These are phyloP conservation scores for Germaria angustata DNA, from an alignment of 2,888 invertebrate species.

Conservation along the genomic window DNA sequence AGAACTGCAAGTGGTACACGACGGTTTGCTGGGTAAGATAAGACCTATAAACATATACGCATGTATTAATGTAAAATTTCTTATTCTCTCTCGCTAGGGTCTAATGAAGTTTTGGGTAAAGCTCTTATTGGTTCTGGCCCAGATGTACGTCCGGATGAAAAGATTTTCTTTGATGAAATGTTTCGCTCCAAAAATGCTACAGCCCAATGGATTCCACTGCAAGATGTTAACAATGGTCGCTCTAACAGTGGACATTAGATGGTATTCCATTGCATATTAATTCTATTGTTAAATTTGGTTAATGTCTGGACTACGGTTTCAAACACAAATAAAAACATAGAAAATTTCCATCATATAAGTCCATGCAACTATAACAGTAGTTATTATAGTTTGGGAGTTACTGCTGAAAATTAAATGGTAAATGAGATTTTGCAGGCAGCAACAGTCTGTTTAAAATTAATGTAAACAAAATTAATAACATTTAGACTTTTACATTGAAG, in stretches of 20 bases:
- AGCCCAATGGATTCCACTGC: constrained; percentile 83
- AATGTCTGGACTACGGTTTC: constrained; percentile 22
- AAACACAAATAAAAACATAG: constrained; percentile 21
- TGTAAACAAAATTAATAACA: neutral
- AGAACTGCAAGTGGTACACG: constrained; percentile 83
- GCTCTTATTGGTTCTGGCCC: constrained; percentile 81
- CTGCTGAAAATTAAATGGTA: neutral
- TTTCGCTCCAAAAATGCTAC: constrained; percentile 82
- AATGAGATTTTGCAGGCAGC: neutral
- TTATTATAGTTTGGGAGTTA: constrained; percentile 41
- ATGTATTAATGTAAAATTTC: neutral
- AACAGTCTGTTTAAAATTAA: neutral
- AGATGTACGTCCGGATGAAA: constrained; percentile 80
- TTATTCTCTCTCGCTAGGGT: constrained; percentile 76
- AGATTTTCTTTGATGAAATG: constrained; percentile 82
- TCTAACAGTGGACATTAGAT: constrained; percentile 35
- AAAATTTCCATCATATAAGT: neutral
- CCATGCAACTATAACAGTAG: neutral
- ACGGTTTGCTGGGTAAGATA: constrained; percentile 81
- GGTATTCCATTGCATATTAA: neutral
- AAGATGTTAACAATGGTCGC: constrained; percentile 75
- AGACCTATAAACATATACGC: no score
- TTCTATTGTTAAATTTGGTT: neutral
- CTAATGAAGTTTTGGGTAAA: constrained; percentile 81
- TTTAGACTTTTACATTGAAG: neutral